Conservation (phyloP, 1,140 invertebrate species). For the Drosophila kepulauana region DNA sequence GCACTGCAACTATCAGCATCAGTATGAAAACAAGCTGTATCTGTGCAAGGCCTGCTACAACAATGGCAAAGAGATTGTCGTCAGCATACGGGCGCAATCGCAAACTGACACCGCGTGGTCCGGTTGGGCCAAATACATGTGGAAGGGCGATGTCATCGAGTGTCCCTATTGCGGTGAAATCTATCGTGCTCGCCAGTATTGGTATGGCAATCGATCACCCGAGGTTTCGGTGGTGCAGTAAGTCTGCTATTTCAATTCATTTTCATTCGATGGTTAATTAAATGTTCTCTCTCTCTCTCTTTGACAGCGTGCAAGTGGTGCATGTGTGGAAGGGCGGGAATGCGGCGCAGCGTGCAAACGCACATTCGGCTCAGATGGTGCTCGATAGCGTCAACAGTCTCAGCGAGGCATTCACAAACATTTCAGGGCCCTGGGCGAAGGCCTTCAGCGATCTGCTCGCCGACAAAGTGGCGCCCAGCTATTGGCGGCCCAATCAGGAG, state of each 20-base stretch:
- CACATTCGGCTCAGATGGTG: constrained; percentile 91
- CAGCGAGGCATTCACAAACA: constrained; percentile 89
- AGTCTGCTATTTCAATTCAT: background rate
- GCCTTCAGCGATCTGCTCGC: constrained; percentile 90
- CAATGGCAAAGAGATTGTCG: constrained; percentile 86
- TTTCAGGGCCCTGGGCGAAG: constrained; percentile 90
- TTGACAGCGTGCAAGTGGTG: constrained; percentile 87
- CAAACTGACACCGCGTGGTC: constrained; percentile 89
- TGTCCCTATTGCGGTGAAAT: constrained; percentile 93
- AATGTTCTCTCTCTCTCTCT: background rate
- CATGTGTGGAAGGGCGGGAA: constrained; percentile 93
- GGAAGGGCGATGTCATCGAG: constrained; percentile 93
- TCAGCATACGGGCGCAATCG: constrained; percentile 87
- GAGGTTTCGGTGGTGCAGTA: constrained; percentile 88
- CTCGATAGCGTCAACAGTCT: constrained; percentile 91
- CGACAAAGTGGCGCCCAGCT: constrained; percentile 91
- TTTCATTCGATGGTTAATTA: constrained; percentile 1
- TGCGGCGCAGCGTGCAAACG: constrained; percentile 83
- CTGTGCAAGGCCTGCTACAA: constrained; percentile 88
- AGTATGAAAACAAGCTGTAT: constrained; percentile 92
- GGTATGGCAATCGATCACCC: constrained; percentile 93
- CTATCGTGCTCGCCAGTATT: constrained; percentile 92
- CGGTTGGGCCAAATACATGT: constrained; percentile 91
- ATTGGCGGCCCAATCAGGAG: constrained; percentile 93
- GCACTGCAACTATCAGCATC: constrained; percentile 90